Base-by-base conservation (phyloP, 2,113 vertebrate genomes). In the Xenopus tropicalis region DNA sequence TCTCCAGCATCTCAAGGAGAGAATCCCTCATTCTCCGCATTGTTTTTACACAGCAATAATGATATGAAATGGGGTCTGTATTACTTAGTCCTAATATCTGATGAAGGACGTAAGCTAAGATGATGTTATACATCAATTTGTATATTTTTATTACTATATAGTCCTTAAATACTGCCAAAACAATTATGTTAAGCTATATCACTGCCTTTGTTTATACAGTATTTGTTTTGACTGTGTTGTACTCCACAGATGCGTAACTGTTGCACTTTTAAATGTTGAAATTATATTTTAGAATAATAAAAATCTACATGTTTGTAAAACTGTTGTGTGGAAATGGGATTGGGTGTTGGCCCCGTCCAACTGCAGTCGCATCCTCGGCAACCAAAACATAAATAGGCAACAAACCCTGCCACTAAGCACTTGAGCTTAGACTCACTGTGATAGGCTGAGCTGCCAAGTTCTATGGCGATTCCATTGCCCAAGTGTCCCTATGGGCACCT, bases 251-350 rank as follows among this genome's bases (percentile, higher is more conserved):
- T 91, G 92, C 85, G 86, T 88, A 91, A 93, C 90, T 96, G 89
- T 94, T 98, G 96, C 97, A 99, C 96, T 98, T 95, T 93, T 92
- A 90, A 93, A 92, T 91, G 90, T 92, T 86, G 87, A 91, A 89
- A 80, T 86, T 93, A 89, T 93, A 92, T 93, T 92, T 92, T 93
- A 92, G 86, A 89, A 89, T 90, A 91, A 89, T 89, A 91, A 87
- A 85, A 87, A 87, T 80, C 51, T 82, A 87, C 82, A 78, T 84
- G 77, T 89, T 90, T 90, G 82, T 85, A 81, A 88, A 86, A 86
- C 10, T 48, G 29, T 48, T 48, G 1, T 48, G 46, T 48, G 46
- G 25, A 29, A 29, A 29, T 29, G 25, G 25, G 25, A 29, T 29
- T 29, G 25, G 25, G 25, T 29, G 25, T 29, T 29, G 7, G 25